Percentiles rank a stretch among this genome's conserved stretches.
These are phyloP conservation scores for Drosophila bipectinata DNA, from an alignment of 1,140 invertebrate species.

Conservation along the genomic window DNA sequence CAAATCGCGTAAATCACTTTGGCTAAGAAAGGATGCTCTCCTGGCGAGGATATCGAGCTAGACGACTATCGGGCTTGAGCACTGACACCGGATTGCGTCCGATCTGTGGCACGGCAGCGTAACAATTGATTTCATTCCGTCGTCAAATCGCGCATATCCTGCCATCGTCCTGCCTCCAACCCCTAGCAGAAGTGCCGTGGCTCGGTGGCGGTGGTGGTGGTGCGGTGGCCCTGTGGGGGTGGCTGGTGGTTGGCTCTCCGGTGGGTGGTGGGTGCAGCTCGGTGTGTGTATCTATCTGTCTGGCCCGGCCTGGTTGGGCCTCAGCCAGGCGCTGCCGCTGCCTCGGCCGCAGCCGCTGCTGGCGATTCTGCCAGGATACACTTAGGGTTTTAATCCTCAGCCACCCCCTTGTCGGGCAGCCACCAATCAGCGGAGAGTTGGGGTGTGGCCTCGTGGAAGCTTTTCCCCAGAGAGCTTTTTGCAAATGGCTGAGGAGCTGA, in stretches of 20 bases:
- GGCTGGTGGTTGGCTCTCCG: conserved; percentile 46
- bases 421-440: conserved; percentile 79
- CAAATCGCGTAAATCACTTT: conserved; percentile 57
- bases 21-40: conserved; percentile 52
- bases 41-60: conserved; percentile 8
- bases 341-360: conserved; percentile 48
- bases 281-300: conserved; percentile 69
- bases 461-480: conserved; percentile 46
- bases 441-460: conserved; percentile 72
- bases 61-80: conserved; percentile 44
- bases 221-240: conserved; percentile 31
- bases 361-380: conserved; percentile 65
- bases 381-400: conserved; percentile 79
- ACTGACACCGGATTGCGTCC: conserved; percentile 83
- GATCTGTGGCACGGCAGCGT: conserved; percentile 84
- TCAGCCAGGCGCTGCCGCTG: conserved; percentile 37
- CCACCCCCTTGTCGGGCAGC: conserved; percentile 66
- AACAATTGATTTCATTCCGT: conserved; percentile 84
- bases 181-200: conserved; percentile 10
- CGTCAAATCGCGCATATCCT: conserved; percentile 84
- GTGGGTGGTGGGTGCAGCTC: conserved; percentile 40
- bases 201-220: conserved; percentile 11
- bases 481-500: conserved; percentile 52
- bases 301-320: conserved; percentile 18
- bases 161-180: conserved; percentile 57